Conservation (phyloP, 2,888 invertebrate genomes). For the Eupithecia exiguata region DNA sequence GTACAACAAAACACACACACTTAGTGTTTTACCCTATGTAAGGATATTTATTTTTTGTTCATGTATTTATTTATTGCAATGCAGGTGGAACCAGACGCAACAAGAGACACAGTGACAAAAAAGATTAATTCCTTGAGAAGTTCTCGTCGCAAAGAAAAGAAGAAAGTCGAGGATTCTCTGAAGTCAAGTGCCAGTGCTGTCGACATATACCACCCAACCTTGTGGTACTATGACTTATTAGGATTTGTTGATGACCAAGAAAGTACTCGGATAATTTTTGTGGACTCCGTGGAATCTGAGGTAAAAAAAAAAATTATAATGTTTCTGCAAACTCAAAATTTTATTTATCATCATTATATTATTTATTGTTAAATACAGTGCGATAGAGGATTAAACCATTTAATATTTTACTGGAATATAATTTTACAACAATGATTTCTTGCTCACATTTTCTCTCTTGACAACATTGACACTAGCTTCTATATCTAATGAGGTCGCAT, state of each 20-base stretch:
- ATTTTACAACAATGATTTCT: too few species aligned
- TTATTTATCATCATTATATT: too few species aligned
- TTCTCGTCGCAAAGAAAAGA: slow-evolving; percentile 1
- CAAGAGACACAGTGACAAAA: background rate
- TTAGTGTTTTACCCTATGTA: background rate
- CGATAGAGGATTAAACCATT: too few species aligned
- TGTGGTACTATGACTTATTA: background rate
- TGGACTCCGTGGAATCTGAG: background rate
- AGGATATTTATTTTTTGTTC: background rate
- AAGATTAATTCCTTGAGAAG: background rate
- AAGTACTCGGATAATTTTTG: background rate
- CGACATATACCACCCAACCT: background rate
- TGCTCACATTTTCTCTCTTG: too few species aligned
- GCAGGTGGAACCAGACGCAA: background rate
- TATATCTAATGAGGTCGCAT: too few species aligned
- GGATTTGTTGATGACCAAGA: background rate
- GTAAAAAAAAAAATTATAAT: too few species aligned
- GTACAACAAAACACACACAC: too few species aligned
- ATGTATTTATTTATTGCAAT: background rate
- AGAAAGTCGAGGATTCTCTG: background rate
- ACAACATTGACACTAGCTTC: too few species aligned
- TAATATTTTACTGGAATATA: too few species aligned
- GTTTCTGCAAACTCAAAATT: too few species aligned
- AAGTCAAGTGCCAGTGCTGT: background rate
- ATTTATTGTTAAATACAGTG: too few species aligned